Evolutionary conservation across 2,888 invertebrate genomes (phyloP), one percentile per base, ranked within the genome.

Genomic region (Drosophila picticornis): DNA sequence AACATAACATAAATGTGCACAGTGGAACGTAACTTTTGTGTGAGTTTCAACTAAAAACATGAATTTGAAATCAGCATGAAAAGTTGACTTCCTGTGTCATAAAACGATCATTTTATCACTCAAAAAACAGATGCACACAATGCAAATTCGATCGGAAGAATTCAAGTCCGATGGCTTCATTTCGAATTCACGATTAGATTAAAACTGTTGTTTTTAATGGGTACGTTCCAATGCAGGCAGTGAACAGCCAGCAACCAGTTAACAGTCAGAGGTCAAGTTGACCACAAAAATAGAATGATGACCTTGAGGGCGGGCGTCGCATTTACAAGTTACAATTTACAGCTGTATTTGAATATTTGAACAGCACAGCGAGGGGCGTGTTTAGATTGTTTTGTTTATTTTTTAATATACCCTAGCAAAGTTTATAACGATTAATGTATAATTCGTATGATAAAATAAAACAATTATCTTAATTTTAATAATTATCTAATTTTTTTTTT

Each of bases 281-380:
- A 57, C 68, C 66, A 69, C 66, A 75, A 58, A 68, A 72, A 69
- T 70, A 73, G 68, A 74, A 48, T 55, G 31, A 7, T 75, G 74
- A 82, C 86, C 86, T 89, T 86, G 88, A 74, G 73, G 80, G 84
- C 87, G 89, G 78, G 75, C 90, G 86, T 71, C 71, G 67, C 66
- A 66, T 72, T 75, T 72, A 75, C 79, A 80, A 74, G 69, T 88
- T 81, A 88, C 84, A 83, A 78, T 85, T 88, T 88, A 87, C 80
- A 77, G 74, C 80, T 88, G 80, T 77, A 85, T 90, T 90, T 87
- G 70, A 87, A 87, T 87, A 87, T 87, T 90, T 88, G 73, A 90
- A 67, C 34, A 80, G 53, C 29, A 19, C 55, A 40, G 53, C 57
- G 52, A 69, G 80, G 65, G 80, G 76, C 62, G 76, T 68, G 68